These are phyloP conservation scores for Chelonia mydas DNA, from an alignment of 2,797 vertebrate species.

Conservation along the genomic window DNA sequence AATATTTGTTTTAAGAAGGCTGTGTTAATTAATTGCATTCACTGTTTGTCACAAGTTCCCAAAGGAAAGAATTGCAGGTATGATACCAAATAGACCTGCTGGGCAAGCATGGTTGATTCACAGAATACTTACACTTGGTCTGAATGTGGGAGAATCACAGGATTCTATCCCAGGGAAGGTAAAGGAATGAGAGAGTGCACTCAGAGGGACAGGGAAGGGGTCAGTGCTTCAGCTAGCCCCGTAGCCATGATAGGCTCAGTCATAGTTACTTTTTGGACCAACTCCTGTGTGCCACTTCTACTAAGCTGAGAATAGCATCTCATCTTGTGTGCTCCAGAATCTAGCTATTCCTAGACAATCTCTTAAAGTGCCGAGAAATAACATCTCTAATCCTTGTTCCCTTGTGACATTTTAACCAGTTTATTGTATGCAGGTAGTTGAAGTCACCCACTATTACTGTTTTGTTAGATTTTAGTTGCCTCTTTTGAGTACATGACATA, in stretches of 20 bases:
- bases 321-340: not conserved
- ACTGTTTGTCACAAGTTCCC: not conserved
- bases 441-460: constrained; percentile 12
- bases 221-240: not conserved
- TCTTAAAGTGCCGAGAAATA: constrained; percentile 24
- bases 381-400: not conserved
- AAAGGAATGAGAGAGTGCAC: not conserved
- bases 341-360: not conserved
- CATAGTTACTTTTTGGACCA: not conserved
- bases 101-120: not conserved
- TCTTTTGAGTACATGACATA: not conserved
- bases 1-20: not conserved
- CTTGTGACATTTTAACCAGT: not conserved
- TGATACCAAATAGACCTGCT: not conserved
- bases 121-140: not conserved
- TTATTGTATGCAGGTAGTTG: constrained; percentile 22
- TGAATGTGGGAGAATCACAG: not conserved
- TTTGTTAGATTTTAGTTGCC: constrained; percentile 34
- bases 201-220: not conserved
- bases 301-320: not conserved
- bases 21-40: not conserved
- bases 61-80: not conserved
- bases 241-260: not conserved
- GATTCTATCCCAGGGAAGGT: not conserved
- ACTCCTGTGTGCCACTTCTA: not conserved